Conservation (phyloP, 2,888 invertebrate genomes). For the Torymus tubicola region DNA sequence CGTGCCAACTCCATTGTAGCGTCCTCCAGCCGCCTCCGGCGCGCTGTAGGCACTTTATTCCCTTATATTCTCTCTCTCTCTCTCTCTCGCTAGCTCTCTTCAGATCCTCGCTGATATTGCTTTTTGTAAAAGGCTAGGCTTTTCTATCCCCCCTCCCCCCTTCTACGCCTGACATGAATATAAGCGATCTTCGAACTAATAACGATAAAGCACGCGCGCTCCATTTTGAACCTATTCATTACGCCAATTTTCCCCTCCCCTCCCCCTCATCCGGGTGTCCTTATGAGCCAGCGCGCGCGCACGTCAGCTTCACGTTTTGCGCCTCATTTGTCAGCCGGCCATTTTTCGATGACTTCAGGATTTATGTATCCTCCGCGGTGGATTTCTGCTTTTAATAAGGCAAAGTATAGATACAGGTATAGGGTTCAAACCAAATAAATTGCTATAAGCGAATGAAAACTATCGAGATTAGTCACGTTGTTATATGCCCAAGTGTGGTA, state of each 20-base stretch:
- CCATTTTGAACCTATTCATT: slow-evolving; percentile 26
- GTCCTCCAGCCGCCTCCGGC: slow-evolving; percentile 62
- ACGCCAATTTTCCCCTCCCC: slow-evolving; percentile 10
- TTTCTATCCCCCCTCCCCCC: not conserved
- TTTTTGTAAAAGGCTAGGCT: not conserved
- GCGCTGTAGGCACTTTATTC: slow-evolving; percentile 66
- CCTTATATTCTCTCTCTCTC: slow-evolving; percentile 51
- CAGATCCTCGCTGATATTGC: slow-evolving; percentile 19
- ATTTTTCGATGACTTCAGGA: not conserved
- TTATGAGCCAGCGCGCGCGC: too few relatives aligned
- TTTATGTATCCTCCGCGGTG: not conserved
- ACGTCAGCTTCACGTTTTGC: slow-evolving; percentile 15
- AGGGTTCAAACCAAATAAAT: too few relatives aligned
- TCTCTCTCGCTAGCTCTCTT: not conserved
- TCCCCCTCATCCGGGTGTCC: not conserved
- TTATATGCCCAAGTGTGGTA: too few relatives aligned
- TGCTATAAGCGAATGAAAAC: too few relatives aligned
- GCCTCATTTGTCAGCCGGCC: slow-evolving; percentile 3
- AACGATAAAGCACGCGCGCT: slow-evolving; percentile 34
- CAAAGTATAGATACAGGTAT: not conserved
- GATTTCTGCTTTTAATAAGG: not conserved
- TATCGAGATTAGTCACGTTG: too few relatives aligned
- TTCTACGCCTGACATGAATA: not conserved
- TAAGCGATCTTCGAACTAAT: slow-evolving; percentile 1
- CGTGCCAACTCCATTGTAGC: slow-evolving; percentile 76